Evolutionary conservation across 1,140 invertebrate genomes (phyloP), one percentile per base, ranked within the genome.

Genomic region (Pteromalus puparum): DNA sequence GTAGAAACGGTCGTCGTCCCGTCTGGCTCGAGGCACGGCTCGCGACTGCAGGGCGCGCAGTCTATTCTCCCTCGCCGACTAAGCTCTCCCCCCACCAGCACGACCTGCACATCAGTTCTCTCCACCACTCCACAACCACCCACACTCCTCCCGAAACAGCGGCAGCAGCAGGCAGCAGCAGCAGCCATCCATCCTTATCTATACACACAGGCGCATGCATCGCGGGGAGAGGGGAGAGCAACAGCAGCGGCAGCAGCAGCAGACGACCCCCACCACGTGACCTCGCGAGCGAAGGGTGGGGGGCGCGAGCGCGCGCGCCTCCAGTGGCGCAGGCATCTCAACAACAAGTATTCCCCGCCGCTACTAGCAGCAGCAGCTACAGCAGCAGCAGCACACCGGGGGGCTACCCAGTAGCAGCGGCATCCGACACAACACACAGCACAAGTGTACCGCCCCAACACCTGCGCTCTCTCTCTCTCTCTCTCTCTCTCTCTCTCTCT

Each of bases 401-500:
- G 24, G 68, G 91, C 89, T 91, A 91, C 90, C 91, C 89, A 89
- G 88, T 90, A 90, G 67, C 68, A 38, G 26, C 38, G 75, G 91
- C 90, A 93, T 92, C 90, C 90, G 89, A 92, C 91, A 92, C 89
- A 93, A 92, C 91, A 92, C 91, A 92, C 82, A 83, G 82, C 82
- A 30, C 68, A 73, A 84, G 67, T 84, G 82, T 65, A 84, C 82
- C 82, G 82, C 82, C 82, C 82, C 82, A 26, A 84, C 83, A 84
- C 78, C 83, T 81, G 83, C 77, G 46, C 72, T 73, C 72, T 30
- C 72, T 30, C 28, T 38, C 38, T 74, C 30, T 74, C 72, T 82
- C 77, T 78, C 84, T 78, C 30, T 18, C 34, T 53, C 61, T 21
- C 24, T 15, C n/a, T 15, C 34, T n/a, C 65, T 24, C 48, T 82